Percentiles rank a stretch among this genome's conserved stretches.
These are phyloP conservation scores for Meteorus sp. DNA, from an alignment of 1,140 invertebrate species.

Conservation along the genomic window DNA sequence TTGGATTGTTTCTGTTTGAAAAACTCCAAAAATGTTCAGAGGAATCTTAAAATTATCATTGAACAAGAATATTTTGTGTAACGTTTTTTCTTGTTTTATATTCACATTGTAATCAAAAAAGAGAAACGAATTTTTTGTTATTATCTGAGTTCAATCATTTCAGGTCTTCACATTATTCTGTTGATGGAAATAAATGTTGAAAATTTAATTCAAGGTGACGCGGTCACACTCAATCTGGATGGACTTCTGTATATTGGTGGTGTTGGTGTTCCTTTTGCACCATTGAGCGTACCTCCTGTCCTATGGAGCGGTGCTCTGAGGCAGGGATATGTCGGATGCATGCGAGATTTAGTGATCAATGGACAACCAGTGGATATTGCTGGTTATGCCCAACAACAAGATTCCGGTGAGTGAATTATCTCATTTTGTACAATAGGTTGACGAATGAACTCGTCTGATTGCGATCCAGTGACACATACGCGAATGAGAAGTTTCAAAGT, in stretches of 20 bases:
- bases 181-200: not conserved
- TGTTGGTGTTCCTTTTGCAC: conserved; percentile 74
- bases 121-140: not conserved
- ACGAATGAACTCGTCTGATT: no score
- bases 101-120: no score
- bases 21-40: no score
- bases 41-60: no score
- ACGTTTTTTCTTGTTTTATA: no score
- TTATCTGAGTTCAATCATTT: not conserved
- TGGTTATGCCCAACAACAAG: conserved; percentile 84
- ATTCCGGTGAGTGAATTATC: conserved; percentile 68
- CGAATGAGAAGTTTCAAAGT: no score
- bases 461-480: no score
- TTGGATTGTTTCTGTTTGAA: no score
- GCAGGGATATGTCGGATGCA: conserved; percentile 93
- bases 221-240: conserved; percentile 84
- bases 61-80: no score
- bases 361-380: conserved; percentile 91
- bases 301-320: conserved; percentile 89
- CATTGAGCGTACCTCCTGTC: conserved; percentile 76
- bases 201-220: conserved; percentile 65
- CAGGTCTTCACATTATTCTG: not conserved
- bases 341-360: conserved; percentile 91
- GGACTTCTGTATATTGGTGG: conserved; percentile 90
- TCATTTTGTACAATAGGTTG: not conserved